These are phyloP conservation scores for Anabacerthia variegaticeps DNA, from an alignment of 2,797 vertebrate genomes.

Conservation along the genomic window DNA sequence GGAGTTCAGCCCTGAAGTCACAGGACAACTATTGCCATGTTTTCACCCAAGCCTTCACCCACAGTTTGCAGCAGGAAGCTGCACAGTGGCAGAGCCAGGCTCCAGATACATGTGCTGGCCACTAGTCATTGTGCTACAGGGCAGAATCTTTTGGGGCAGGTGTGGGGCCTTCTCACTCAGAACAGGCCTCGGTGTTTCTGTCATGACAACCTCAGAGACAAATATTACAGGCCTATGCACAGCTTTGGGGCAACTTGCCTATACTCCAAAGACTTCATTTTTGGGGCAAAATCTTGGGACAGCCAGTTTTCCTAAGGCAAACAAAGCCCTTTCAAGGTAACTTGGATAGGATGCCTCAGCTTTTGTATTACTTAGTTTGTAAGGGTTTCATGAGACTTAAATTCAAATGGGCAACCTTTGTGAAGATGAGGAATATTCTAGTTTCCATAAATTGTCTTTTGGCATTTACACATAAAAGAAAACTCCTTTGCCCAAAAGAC, in stretches of 20 bases:
- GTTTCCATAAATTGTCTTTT: neutral
- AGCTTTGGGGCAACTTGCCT: neutral
- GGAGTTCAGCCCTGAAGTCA: neutral
- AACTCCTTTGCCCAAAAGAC: neutral
- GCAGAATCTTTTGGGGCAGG: neutral
- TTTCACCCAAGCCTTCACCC: neutral
- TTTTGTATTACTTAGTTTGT: neutral
- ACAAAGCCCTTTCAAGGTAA: neutral
- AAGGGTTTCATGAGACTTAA: neutral
- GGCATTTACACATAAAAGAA: neutral
- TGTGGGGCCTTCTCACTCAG: fast-evolving
- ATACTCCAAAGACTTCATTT: neutral
- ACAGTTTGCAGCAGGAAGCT: neutral
- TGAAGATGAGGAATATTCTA: neutral
- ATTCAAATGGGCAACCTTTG: neutral
- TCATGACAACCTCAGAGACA: neutral
- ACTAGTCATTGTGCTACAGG: fast-evolving
- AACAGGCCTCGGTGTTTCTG: neutral
- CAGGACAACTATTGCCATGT: neutral
- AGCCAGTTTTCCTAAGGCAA: neutral
- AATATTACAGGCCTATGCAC: neutral
- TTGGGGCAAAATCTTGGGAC: neutral
- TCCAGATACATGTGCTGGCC: fast-evolving
- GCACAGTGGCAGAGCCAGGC: neutral
- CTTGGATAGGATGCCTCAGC: neutral